These are phyloP conservation scores for Nephotettix cincticeps DNA, from an alignment of 1,140 invertebrate species.

Conservation along the genomic window DNA sequence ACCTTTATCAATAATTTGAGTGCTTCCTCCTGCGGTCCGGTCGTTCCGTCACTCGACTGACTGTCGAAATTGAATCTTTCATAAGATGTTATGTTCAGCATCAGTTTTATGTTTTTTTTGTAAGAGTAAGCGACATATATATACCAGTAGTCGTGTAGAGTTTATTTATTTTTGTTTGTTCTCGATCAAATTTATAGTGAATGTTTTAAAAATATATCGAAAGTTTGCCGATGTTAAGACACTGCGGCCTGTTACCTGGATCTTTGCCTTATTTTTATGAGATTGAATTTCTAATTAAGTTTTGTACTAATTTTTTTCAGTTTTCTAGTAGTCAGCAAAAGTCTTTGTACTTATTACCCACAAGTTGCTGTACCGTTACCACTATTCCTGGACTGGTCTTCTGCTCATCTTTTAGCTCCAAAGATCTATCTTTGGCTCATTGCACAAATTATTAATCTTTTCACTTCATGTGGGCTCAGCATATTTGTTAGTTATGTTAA, in stretches of 20 bases:
- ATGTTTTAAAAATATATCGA: too few relatives aligned
- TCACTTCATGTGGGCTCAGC: slow-evolving; percentile 4
- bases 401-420: slow-evolving; percentile 2
- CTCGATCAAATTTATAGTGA: slow-evolving; percentile 4
- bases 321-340: too few relatives aligned
- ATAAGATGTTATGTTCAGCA: neutral
- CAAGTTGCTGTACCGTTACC: neutral
- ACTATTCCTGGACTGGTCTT: neutral
- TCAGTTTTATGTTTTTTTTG: slow-evolving; percentile 2
- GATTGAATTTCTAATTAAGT: too few relatives aligned
- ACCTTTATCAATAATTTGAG: too few relatives aligned
- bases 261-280: too few relatives aligned
- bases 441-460: slow-evolving; percentile 12
- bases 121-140: neutral
- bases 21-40: neutral
- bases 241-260: too few relatives aligned
- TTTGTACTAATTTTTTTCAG: too few relatives aligned
- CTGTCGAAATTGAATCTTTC: neutral
- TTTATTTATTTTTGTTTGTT: slow-evolving; percentile 20
- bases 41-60: neutral
- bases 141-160: slow-evolving; percentile 9
- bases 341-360: slow-evolving; percentile 1
- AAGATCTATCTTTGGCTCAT: slow-evolving; percentile 7
- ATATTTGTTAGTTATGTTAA: slow-evolving; percentile 13
- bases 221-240: too few relatives aligned